Base-by-base conservation (phyloP, 2,113 vertebrate species). In the Grus americana region DNA sequence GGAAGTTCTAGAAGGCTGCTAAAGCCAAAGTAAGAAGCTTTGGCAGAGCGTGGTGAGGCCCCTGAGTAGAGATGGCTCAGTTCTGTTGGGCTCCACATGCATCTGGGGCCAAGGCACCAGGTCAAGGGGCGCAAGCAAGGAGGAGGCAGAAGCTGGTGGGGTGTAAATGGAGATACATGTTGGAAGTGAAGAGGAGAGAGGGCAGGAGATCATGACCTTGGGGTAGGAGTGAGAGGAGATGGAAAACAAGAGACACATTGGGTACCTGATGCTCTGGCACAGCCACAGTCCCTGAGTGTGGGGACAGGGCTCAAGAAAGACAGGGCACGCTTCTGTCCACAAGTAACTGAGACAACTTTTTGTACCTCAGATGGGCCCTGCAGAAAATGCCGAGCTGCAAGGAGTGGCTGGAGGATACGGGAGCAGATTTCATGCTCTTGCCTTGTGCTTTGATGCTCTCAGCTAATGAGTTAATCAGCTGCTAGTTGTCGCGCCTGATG, bases 381-480 rank as follows among this genome's bases (percentile, higher is more conserved):
- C 49, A 91, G 84, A 85, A 80, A 36, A 23, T 4, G 2, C 46
- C 0, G 1, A 62, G 76, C 62, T 58, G 63, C 3, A 1, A 63
- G 67, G 50, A 90, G 47, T 0, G 5, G 38, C 62, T 76, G 90
- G 40, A 90, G 82, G 75, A 90, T 0, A 3, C 75, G 63, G 63
- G 65, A 83, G 61, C 38, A 92, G 88, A 83, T 86, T 83, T 52
- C 8, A 16, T 19, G 38, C 75, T 86, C 90, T 94, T 26, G 0
- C 62, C 24, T 44, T 72, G 46, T 3, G 14, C 95, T 95, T 95
- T 95, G 67, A 96, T 88, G 85, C 75, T 78, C 17, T 5, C 5
- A 2, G 59, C 86, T 96, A 94, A 96, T 66, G 67, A 95, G 92
- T 94, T 97, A 90, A 94, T 92, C 88, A 62, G 79, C 79, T 86